Evolutionary conservation across 2,113 vertebrate genomes (phyloP).

Genomic region (Dascyllus trimaculatus): DNA sequence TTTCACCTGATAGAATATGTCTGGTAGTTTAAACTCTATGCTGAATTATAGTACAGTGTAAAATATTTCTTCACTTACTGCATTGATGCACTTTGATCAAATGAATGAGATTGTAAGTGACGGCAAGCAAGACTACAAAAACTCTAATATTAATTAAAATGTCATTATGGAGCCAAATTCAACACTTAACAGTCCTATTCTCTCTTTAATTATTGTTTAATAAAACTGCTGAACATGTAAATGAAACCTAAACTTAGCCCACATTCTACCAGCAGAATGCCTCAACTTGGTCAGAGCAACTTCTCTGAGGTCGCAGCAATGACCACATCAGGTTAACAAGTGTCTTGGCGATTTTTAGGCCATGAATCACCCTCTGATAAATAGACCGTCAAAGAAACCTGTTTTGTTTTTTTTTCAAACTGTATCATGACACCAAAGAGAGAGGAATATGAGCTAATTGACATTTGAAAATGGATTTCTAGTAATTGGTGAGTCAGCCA

Average conservation of each 20-base stretch:
- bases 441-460: slow-evolving; percentile 50
- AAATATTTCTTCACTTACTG: background rate
- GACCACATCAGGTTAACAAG: slow-evolving; percentile 21
- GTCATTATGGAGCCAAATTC: no score
- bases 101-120: background rate
- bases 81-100: background rate
- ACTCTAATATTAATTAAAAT: background rate
- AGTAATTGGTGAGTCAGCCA: slow-evolving; percentile 58
- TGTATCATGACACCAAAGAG: background rate
- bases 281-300: no score
- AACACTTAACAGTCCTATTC: no score
- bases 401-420: background rate
- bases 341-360: slow-evolving; percentile 25
- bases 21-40: no score
- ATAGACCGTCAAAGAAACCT: background rate
- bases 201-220: background rate
- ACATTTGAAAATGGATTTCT: slow-evolving; percentile 59
- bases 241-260: background rate
- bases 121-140: no score
- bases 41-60: background rate
- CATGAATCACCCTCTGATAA: slow-evolving; percentile 27
- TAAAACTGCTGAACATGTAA: no score
- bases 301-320: slow-evolving; percentile 18
- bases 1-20: no score
- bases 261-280: no score